Evolutionary conservation across 2,797 vertebrate genomes (phyloP), one percentile per base, ranked within the genome.

Genomic region (Dallia pectoralis): DNA sequence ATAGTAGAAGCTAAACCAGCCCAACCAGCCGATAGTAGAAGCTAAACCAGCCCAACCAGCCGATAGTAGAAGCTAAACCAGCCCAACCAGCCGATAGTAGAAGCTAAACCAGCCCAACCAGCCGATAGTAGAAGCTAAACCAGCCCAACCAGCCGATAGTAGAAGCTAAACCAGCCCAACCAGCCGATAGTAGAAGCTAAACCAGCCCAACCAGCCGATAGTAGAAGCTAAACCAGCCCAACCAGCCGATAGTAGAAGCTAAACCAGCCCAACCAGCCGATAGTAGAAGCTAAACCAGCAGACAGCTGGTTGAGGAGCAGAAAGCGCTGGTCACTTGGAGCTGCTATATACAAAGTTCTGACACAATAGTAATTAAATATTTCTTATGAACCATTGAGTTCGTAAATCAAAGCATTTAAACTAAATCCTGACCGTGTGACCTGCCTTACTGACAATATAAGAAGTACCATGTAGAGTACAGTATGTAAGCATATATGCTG

Each of bases 381-480:
- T 67, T 76, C 77, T 77, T 80, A 82, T 65, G 69, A 71, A 77
- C 66, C 81, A 78, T 82, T 81, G 81, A 83, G 77, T 80, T 61
- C 76, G 70, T 77, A 78, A 78, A 77, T 30, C 68, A 61, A 87
- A 77, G 74, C 74, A 71, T 70, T 86, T 74, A 76, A 74, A 83
- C 79, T 87, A 83, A 87, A 85, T 74, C 79, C 74, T 79, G 80
- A 79, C 77, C 64, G 29, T 80, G 74, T 65, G 33, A 74, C 79
- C 78, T 80, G 78, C 77, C 82, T 77, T 83, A 82, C 84, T 76
- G 29, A 80, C 73, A 76, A 44, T 78, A 69, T 80, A 79, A 87
- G 90, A 92, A 92, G 89, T 91, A 90, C 89, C 80, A 82, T 82
- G 80, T 83, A n/a, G n/a, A n/a, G n/a, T n/a, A n/a, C n/a, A n/a